Base-by-base conservation (phyloP, 2,888 invertebrate genomes). In the Hirtodrosophila histrioides region DNA sequence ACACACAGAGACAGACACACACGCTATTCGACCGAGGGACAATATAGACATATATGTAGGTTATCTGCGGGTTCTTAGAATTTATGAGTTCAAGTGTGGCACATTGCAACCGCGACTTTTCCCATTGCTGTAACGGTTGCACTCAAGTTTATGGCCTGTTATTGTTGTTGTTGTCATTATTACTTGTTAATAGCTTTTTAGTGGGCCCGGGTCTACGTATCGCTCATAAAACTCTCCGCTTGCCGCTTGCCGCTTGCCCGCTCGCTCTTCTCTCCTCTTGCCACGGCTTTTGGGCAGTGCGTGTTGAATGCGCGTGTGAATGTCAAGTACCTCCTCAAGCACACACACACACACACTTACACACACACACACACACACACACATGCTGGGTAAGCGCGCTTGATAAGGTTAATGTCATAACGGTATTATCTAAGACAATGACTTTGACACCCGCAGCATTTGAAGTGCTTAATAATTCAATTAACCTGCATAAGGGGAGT, bases 21-120 rank as follows among this genome's bases (percentile, higher is more conserved):
- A 35, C 10, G 17, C 46, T 35, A 31, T 41, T 29, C 35, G 40
- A 55, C 53, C 33, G 24, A 31, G 29, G 1, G 49, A 23, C 51
- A 33, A 43, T 36, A 41, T 54, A 39, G 11, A 37, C 43, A 60
- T 46, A 31, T 61, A 88, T 82, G 66, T 88, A 72, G 88, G 81
- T 88, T 82, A 82, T 82, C 81, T 83, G 69, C 71, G 78, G 86
- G 84, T 83, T 83, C 82, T 73, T 68, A 63, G 88, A 88, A 83
- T 88, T 83, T 86, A 83, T 83, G 84, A 76, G 88, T 88, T 83
- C 82, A 83, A 83, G 88, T 83, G 82, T 86, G 88, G 75, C 86
- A 69, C 79, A 74, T 65, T 60, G 79, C 83, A 61, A 58, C 79
- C 66, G 86, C 81, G 79, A 74, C 88, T 57, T 74, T 61, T 78